These are phyloP conservation scores for Apamea epomidion DNA, from an alignment of 2,888 invertebrate genomes.

Conservation along the genomic window DNA sequence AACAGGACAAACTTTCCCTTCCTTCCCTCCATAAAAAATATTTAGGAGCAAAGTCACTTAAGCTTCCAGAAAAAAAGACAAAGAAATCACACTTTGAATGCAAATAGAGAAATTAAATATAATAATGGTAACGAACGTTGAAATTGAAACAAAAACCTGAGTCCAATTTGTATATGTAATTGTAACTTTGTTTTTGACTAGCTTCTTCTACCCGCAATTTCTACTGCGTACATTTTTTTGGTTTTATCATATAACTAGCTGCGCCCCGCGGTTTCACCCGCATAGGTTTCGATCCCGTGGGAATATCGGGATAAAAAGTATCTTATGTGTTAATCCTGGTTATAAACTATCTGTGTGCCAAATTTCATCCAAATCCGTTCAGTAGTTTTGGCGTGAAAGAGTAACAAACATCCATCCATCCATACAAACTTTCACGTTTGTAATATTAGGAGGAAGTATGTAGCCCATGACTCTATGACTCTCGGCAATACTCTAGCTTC, in stretches of 20 bases:
- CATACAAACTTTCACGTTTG: too few species aligned
- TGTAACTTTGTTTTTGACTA: not conserved
- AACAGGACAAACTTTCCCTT: slow-evolving; percentile 25
- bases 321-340: too few species aligned
- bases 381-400: too few species aligned
- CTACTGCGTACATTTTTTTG: not conserved
- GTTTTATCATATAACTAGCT: not conserved
- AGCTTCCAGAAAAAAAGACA: slow-evolving; percentile 22
- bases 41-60: slow-evolving; percentile 10
- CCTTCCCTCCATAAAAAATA: slow-evolving; percentile 11
- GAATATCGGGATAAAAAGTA: too few species aligned
- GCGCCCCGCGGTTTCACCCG: too few species aligned
- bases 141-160: slow-evolving; percentile 3
- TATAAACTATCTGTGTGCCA: too few species aligned
- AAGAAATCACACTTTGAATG: slow-evolving; percentile 19
- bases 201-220: not conserved
- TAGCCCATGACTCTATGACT: too few species aligned
- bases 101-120: slow-evolving; percentile 9
- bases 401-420: too few species aligned
- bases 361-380: too few species aligned
- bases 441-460: too few species aligned
- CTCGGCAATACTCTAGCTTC: not conserved
- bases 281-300: too few species aligned
- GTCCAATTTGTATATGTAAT: slow-evolving; percentile 15
- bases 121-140: not conserved